Evolutionary conservation across 2,113 vertebrate species (phyloP).

Genomic region (Myocastor coypus): DNA sequence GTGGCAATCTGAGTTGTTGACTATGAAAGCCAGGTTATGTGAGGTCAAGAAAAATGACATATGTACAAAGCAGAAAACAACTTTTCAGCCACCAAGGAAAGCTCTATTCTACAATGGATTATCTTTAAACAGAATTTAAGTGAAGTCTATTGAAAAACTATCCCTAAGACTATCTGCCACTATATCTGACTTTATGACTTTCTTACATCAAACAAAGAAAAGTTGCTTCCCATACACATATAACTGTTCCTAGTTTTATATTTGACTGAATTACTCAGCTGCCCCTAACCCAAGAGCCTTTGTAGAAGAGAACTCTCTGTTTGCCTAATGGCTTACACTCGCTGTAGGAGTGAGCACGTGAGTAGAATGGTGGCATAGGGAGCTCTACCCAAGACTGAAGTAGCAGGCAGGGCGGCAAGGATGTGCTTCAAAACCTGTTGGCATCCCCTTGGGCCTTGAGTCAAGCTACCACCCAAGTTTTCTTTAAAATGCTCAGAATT

Average conservation of each 20-base stretch:
- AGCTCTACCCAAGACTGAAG: background rate
- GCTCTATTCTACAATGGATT: background rate
- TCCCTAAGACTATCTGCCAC: background rate
- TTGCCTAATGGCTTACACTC: background rate
- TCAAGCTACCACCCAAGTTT: background rate
- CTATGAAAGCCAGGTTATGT: background rate
- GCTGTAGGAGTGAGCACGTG: background rate
- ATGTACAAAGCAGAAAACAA: background rate
- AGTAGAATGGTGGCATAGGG: background rate
- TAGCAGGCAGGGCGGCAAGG: background rate
- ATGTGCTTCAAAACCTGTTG: background rate
- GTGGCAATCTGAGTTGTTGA: background rate
- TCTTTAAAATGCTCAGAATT: conserved; percentile 43
- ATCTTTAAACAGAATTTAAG: conserved; percentile 29
- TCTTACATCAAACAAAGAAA: background rate
- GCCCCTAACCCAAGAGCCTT: background rate
- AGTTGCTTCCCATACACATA: background rate
- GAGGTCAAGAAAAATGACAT: conserved; percentile 3
- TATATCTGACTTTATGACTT: background rate
- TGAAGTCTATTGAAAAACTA: background rate
- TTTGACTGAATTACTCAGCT: background rate
- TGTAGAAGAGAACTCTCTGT: conserved; percentile 18
- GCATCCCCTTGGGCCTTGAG: background rate
- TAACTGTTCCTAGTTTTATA: background rate
- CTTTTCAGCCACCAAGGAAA: conserved; percentile 11